Percentiles rank a stretch among this genome's conserved stretches.
Conservation (phyloP, 2,113 vertebrate species). For the Paramisgurnus dabryanus region DNA sequence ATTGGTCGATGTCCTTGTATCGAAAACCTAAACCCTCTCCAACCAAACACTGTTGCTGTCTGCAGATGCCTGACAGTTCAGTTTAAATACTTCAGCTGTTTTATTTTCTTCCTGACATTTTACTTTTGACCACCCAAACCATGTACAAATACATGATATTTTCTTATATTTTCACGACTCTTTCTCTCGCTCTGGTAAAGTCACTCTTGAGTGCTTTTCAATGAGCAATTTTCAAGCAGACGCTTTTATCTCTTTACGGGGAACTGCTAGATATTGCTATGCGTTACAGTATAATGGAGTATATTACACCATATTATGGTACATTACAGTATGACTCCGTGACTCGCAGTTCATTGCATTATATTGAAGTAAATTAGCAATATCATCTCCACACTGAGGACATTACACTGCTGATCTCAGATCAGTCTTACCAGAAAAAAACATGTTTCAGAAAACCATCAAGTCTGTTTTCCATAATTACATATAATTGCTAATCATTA, state of each 20-base stretch:
- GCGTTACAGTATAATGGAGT: conserved; percentile 1
- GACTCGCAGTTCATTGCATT: conserved; percentile 25
- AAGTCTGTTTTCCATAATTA: background rate
- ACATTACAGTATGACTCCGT: conserved; percentile 21
- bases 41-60: no score
- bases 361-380: conserved; percentile 6
- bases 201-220: background rate
- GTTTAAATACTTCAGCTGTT: no score
- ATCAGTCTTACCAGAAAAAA: background rate
- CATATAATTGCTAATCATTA: background rate
- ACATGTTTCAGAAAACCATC: background rate
- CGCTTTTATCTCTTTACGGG: background rate
- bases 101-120: no score
- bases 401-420: conserved; percentile 21
- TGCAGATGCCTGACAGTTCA: no score
- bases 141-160: no score
- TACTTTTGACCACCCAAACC: no score
- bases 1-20: no score
- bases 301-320: background rate
- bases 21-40: no score
- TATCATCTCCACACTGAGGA: conserved; percentile 1
- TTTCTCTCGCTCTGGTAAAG: background rate
- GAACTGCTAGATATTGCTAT: background rate
- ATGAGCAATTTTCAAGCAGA: background rate
- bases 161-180: background rate